Evolutionary conservation across 2,888 invertebrate genomes (phyloP).

Genomic region (Hyles lineata): DNA sequence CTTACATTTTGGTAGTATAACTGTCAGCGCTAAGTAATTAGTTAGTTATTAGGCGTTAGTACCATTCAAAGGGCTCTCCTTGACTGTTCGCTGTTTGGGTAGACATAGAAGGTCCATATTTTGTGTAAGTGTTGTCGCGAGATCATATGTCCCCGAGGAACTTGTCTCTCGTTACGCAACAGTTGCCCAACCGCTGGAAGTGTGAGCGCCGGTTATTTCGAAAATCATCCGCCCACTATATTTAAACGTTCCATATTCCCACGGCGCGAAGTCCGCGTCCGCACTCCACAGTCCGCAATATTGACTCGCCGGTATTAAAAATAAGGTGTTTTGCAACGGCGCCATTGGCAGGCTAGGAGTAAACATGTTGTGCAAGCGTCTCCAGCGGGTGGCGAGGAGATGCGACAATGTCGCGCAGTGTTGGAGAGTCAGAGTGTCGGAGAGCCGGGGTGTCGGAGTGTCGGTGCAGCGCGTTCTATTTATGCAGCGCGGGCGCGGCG

Average conservation of each 20-base stretch:
- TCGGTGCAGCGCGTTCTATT: conserved; percentile 67
- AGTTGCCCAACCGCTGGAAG: conserved; percentile 24
- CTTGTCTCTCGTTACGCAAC: conserved; percentile 35
- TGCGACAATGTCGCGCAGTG: conserved; percentile 37
- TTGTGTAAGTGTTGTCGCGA: background rate
- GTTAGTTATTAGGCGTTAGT: background rate
- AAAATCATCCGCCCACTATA: conserved; percentile 61
- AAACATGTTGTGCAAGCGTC: conserved; percentile 72
- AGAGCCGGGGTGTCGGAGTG: conserved; percentile 35
- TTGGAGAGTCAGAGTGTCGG: background rate
- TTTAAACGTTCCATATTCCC: conserved; percentile 73
- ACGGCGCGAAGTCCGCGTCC: conserved; percentile 52
- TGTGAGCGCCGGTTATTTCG: conserved; percentile 44
- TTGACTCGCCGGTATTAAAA: conserved; percentile 59
- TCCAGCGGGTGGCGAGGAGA: background rate
- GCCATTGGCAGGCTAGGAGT: conserved; percentile 70
- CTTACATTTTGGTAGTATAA: too few species aligned
- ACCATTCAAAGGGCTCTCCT: conserved; percentile 25
- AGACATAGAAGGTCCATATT: conserved; percentile 8
- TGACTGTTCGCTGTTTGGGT: background rate
- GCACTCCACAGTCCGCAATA: conserved; percentile 41
- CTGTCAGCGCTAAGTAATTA: conserved; percentile 12
- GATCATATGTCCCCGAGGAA: background rate
- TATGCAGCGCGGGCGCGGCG: conserved; percentile 72
- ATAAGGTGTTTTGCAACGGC: conserved; percentile 63